Base-by-base conservation (phyloP, 2,797 vertebrate species). In the Coranthus polyacanthus region DNA sequence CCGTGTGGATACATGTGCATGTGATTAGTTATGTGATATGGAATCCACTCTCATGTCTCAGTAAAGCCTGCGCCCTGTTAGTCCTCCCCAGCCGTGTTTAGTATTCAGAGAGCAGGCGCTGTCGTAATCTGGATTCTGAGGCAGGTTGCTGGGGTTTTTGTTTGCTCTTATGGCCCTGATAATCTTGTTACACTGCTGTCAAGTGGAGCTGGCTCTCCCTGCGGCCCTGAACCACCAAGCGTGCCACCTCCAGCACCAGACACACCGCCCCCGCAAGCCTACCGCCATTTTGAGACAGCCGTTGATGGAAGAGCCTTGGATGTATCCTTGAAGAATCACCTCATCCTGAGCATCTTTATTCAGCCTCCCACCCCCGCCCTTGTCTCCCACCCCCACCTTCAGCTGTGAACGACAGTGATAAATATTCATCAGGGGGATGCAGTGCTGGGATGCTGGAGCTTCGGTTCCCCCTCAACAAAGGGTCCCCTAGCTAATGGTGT, bases 171-270 rank as follows among this genome's bases (percentile, higher is more conserved):
- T 89, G 86, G 88, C 82, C 87, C 86, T 89, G 86, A 91, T 93
- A 90, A 92, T 92, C 90, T 89, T 81, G 89, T 92, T 90, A 90
- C 85, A 75, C 87, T 67, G 84, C 88, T 92, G 92, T 92, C 92
- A 93, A 92, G 90, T 92, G 86, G 82, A 84, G 84, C 78, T 68
- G 80, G 83, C 86, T 85, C 79, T 88, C 87, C 82, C 80, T 67
- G 78, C 86, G 84, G 79, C 84, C 81, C 82, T 70, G 74, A 83
- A 83, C 87, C 84, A 82, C 82, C 87, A 81, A 58, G 75, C 54
- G 52, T 83, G 83, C 87, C 89, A 88, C 84, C 85, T 84, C 75
- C 58, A 66, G 66, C 66, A 77, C 77, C 79, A 83, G 64, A 82
- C 86, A 81, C 54, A 51, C 42, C 38, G 9, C 22, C 24, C 64